Conservation (phyloP, 2,113 vertebrate species). For the Mirza zaza region DNA sequence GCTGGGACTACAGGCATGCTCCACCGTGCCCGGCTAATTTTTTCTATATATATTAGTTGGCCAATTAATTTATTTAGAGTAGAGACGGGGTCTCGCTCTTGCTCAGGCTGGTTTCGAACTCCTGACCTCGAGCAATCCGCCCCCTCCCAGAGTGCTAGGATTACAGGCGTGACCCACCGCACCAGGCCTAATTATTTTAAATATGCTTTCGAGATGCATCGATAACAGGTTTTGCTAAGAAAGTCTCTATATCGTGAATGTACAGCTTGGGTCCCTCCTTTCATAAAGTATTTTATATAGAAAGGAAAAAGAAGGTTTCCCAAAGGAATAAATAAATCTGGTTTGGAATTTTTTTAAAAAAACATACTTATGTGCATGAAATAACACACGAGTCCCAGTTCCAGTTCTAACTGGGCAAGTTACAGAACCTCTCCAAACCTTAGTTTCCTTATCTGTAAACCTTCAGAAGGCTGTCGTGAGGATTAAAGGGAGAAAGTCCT, state of each 20-base stretch:
- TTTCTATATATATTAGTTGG: no score
- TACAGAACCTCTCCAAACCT: neutral
- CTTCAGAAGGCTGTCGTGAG: neutral
- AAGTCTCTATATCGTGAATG: neutral
- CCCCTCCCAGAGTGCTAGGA: no score
- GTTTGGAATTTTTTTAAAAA: constrained; percentile 2
- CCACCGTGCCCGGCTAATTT: no score
- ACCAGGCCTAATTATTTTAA: neutral
- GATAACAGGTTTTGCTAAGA: neutral
- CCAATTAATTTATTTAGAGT: no score
- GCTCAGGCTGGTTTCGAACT: no score
- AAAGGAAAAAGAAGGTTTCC: neutral
- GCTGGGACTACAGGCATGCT: no score
- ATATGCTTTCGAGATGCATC: neutral
- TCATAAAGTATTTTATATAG: constrained; percentile 17
- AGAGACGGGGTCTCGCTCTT: no score
- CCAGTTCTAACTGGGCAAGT: neutral
- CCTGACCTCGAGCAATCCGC: no score
- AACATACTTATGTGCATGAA: neutral
- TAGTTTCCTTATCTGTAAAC: neutral
- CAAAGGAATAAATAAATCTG: neutral
- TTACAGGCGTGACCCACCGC: no score
- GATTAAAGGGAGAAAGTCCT: neutral
- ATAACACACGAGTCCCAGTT: neutral
- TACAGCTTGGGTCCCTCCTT: neutral